These are phyloP conservation scores for Hyposoter dolosus DNA, from an alignment of 2,888 invertebrate species.

Conservation along the genomic window DNA sequence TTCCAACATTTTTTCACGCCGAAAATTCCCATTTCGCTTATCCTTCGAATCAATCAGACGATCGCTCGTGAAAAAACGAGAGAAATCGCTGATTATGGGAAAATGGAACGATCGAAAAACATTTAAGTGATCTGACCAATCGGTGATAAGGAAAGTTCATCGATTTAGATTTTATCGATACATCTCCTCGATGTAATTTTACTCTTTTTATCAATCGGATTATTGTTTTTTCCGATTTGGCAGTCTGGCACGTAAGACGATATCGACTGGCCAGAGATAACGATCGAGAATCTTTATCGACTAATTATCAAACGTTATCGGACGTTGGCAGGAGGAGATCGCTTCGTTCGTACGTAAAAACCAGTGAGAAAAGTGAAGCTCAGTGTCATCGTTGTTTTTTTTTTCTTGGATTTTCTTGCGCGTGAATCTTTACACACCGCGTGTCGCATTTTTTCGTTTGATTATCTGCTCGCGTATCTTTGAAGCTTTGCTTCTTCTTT, in stretches of 20 bases:
- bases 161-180: constrained; percentile 30
- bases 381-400: neutral
- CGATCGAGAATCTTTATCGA: constrained; percentile 36
- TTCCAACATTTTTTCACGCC: neutral
- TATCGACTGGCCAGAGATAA: constrained; percentile 13
- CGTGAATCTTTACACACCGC: constrained; percentile 5
- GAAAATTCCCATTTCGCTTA: constrained; percentile 1
- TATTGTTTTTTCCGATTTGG: neutral
- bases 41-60: neutral
- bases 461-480: neutral
- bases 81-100: neutral
- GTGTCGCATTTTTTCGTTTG: neutral
- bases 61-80: neutral
- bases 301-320: constrained; percentile 47
- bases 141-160: constrained; percentile 18
- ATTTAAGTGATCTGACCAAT: neutral
- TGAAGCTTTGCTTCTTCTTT: constrained; percentile 16
- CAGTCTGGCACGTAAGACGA: neutral
- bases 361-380: neutral
- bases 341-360: neutral
- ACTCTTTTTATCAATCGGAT: constrained; percentile 12
- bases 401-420: neutral
- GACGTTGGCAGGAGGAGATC: constrained; percentile 20
- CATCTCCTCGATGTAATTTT: neutral
- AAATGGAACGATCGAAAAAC: neutral